Evolutionary conservation across 2,888 invertebrate genomes (phyloP).

Genomic region (Incurvaria masculella): DNA sequence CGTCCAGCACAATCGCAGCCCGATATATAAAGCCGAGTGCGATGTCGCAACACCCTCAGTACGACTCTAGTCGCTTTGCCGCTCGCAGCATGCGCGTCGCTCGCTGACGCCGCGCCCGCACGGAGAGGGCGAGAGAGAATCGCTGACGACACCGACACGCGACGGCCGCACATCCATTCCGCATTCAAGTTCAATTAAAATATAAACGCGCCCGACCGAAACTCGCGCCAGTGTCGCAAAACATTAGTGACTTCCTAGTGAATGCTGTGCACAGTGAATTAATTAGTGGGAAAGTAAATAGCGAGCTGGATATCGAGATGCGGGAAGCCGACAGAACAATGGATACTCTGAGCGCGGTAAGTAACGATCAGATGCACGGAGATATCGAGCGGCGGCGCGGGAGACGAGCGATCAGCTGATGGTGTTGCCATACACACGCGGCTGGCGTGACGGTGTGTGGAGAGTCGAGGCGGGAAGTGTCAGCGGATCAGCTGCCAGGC

Average conservation of each 20-base stretch:
- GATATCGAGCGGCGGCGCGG: too few relatives aligned
- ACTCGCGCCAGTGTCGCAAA: conserved; percentile 32
- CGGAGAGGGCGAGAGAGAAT: conserved; percentile 57
- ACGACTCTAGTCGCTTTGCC: conserved; percentile 60
- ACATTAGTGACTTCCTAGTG: conserved; percentile 45
- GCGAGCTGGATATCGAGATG: conserved; percentile 24
- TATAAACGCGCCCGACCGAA: too few relatives aligned
- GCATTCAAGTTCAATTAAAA: too few relatives aligned
- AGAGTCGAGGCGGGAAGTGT: too few relatives aligned
- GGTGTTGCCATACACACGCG: too few relatives aligned
- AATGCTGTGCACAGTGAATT: conserved; percentile 52
- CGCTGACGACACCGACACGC: conserved; percentile 8
- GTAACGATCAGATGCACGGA: not conserved
- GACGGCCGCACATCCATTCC: not conserved
- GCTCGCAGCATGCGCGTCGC: conserved; percentile 48
- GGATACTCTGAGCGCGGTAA: conserved; percentile 21
- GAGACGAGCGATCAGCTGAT: not conserved
- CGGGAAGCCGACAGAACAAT: conserved; percentile 23
- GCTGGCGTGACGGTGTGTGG: too few relatives aligned
- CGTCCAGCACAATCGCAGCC: conserved; percentile 29
- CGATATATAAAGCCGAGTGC: conserved; percentile 52
- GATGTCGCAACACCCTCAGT: conserved; percentile 54
- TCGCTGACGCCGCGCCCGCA: conserved; percentile 34
- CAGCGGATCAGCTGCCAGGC: too few relatives aligned
- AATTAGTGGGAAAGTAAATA: conserved; percentile 23